Evolutionary conservation across 2,113 vertebrate genomes (phyloP).

Genomic region (Brachyhypopomus occidentalis): DNA sequence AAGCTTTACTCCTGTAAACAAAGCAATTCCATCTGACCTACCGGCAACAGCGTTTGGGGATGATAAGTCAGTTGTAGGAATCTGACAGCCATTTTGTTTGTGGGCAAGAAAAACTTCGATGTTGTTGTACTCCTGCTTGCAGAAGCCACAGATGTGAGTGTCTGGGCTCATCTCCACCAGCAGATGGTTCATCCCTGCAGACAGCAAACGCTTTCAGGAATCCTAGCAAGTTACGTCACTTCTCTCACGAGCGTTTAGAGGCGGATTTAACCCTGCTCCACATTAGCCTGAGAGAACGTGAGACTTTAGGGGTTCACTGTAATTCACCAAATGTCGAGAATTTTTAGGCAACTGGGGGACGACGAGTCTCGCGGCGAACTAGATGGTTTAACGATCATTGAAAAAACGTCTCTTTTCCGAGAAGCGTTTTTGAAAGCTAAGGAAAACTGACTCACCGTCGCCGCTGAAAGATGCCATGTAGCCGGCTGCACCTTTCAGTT

Average conservation of each 20-base stretch:
- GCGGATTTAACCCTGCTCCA: too few relatives aligned
- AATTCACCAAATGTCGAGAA: background rate
- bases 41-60: slow-evolving; percentile 67
- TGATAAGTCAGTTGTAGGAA: slow-evolving; percentile 68
- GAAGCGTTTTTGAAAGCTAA: background rate
- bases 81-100: slow-evolving; percentile 90
- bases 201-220: slow-evolving; percentile 29
- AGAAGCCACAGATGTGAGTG: slow-evolving; percentile 96
- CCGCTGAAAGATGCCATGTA: slow-evolving; percentile 71
- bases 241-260: too few relatives aligned
- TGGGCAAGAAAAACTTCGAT: slow-evolving; percentile 89
- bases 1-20: background rate
- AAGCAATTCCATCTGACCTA: slow-evolving; percentile 66
- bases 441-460: slow-evolving; percentile 64
- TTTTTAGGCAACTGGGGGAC: background rate
- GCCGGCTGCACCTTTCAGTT: slow-evolving; percentile 7
- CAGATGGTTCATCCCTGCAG: slow-evolving; percentile 79
- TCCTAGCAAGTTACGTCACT: too few relatives aligned
- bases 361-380: background rate
- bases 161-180: slow-evolving; percentile 90
- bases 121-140: slow-evolving; percentile 95
- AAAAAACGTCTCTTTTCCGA: background rate
- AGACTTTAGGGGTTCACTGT: too few relatives aligned
- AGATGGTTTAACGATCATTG: background rate
- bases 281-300: too few relatives aligned